Evolutionary conservation across 2,113 vertebrate species (phyloP), one percentile per base, ranked within the genome.

Genomic region (Ochotona curzoniae): DNA sequence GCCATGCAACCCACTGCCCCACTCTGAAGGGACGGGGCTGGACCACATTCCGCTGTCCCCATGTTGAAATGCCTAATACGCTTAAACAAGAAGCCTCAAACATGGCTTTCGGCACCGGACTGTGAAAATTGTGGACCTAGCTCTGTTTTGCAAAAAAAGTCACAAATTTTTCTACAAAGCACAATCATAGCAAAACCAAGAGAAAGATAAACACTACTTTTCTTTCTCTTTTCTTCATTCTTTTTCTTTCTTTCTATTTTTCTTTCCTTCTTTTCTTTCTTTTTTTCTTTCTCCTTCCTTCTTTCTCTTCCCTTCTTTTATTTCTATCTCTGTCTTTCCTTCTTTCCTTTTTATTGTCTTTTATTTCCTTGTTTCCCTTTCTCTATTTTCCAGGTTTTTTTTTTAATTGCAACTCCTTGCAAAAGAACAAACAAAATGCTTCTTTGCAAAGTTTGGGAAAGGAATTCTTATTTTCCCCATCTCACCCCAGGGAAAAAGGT

Each of bases 371-470:
- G 13, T 57, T 57, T 9, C 20, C 35, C n/a, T 18, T 30, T 35
- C 7, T 44, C 21, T 7, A 18, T 35, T 15, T 12, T 25, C 25
- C 47, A 44, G 38, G 38, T 3, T 3, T 12, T 66, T 60, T 70
- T 30, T 90, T 54, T 57, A 28, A 60, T 23, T 64, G 13, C 25
- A 79, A 7, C 21, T 35, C 23, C 83, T 7, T 26, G 23, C 8
- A 57, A 51, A 89, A 20, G 49, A 89, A 8, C 38, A 44, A 69
- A 70, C 20, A 32, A 28, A 79, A 82, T 64, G 3, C 7, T 54
- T 74, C 49, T 82, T 82, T 44, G 49, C 63, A 82, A 63, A 57
- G 61, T 75, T 47, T 82, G 35, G 57, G 35, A 71, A 93, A 76
- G 2, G 20, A 73, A 69, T 1, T 23, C 69, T 38, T 83, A 30